Evolutionary conservation across 2,113 vertebrate genomes (phyloP), one percentile per base, ranked within the genome.

Genomic region (Clarias magur): DNA sequence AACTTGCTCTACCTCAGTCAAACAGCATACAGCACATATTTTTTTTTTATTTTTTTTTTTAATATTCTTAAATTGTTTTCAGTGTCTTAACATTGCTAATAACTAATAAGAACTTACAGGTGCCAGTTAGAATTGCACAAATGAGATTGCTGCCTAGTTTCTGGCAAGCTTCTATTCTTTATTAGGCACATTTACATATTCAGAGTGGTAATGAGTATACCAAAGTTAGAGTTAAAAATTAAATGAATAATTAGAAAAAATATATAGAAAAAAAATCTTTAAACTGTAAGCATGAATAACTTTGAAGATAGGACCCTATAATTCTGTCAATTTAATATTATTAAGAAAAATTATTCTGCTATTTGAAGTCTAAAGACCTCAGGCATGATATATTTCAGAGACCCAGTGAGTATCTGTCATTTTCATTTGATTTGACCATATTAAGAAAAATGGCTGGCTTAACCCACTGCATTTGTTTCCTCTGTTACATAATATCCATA

Each of bases 381-480:
- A 17, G 34, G 23, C 34, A 42, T 19, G 38, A 62, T 17, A 76
- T 5, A 54, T 76, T 53, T 53, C 53, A 11, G 73, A 76, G 21
- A 54, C 23, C 42, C 4, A n/a, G 42, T 54, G n/a, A 78, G n/a
- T 53, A 76, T 25, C 38, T 62, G 38, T 54, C n/a, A 63, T 76
- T 85, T 85, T 53, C 70, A 48, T 48, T 85, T 62, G 84, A 65
- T 53, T 79, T 67, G 25, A 30, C 60, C n/a, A 53, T 30, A 42
- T 85, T 10, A 63, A 85, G 59, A 19, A 85, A 85, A 85, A 23
- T 85, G 25, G 23, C n/a, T 79, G 34, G 48, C 12, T 59, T 86
- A 56, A 80, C 21, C 30, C 56, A 25, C 57, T 23, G 65, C 15
- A 70, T 86, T 68, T 34, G 19, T 25, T 80, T 54, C 10, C 6